phyloP scores from a whole-genome alignment of 2,888 invertebrate genomes.

The Heteromurus nitidus region DNA sequence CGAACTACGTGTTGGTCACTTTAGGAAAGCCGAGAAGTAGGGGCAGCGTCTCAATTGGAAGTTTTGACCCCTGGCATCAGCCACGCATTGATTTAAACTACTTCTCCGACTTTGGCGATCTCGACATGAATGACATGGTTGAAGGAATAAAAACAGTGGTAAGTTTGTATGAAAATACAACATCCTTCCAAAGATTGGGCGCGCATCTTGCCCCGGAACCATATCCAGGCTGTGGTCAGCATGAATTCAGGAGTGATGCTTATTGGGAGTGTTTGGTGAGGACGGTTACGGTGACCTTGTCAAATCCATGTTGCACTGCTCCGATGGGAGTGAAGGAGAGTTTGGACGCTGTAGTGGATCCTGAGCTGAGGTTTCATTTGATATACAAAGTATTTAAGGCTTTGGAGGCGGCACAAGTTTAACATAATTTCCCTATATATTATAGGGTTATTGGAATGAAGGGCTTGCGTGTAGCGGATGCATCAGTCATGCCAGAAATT shows the following conservation, averaged over 20 bases:
- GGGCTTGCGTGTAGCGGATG: conserved; percentile 82
- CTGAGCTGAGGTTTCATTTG: conserved; percentile 17
- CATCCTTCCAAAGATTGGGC: conserved; percentile 7
- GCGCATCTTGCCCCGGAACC: conserved; percentile 4
- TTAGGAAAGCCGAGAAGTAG: conserved; percentile 75
- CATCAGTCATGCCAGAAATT: conserved; percentile 82
- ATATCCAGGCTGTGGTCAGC: conserved; percentile 39
- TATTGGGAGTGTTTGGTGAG: conserved; percentile 28
- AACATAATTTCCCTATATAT: not conserved
- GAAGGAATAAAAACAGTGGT: conserved; percentile 59
- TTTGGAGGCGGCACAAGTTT: not conserved
- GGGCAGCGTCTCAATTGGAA: conserved; percentile 76
- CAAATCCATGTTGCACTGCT: conserved; percentile 29
- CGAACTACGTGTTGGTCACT: conserved; percentile 40
- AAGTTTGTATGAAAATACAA: conserved; percentile 25
- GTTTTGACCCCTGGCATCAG: conserved; percentile 76
- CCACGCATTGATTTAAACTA: conserved; percentile 78
- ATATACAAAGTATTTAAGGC: not conserved
- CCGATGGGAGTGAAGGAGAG: conserved; percentile 31
- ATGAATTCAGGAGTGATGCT: conserved; percentile 10
- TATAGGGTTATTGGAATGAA: conserved; percentile 75
- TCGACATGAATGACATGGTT: conserved; percentile 51
- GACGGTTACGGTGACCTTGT: conserved; percentile 16
- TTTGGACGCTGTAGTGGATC: conserved; percentile 25
- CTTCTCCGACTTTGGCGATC: conserved; percentile 56